Base-by-base conservation (phyloP, 2,797 vertebrate species). In the Sphaeramia orbicularis region DNA sequence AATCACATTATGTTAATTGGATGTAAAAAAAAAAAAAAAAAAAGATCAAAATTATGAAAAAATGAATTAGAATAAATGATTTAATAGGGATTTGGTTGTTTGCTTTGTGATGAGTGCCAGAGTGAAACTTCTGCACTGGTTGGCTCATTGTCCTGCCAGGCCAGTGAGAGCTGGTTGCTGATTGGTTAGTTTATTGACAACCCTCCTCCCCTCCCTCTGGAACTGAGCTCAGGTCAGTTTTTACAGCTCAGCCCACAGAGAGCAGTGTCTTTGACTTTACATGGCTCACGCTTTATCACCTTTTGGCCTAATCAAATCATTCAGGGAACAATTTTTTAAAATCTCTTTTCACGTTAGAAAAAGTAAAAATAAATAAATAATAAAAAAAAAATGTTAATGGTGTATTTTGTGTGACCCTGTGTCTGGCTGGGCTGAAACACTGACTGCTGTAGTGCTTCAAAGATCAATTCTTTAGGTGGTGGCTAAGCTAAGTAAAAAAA, bases 191-290 rank as follows among this genome's bases (percentile, higher is more conserved):
- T 79, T 44, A 55, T 86, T 32, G 53, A 65, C 87, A 78, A n/a
- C 84, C 62, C 66, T 80, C 62, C 78, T 78, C 84, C 65, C 66
- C 86, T 49, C 86, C 71, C 77, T 89, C 84, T 92, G 89, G 89
- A 91, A 81, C 88, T 90, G 88, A 91, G 86, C 90, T 90, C 81
- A 71, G 78, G 78, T 88, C 86, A 84, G 81, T 88, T 84, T 87
- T 92, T 84, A 43, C 84, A 86, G 84, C 76, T 30, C 83, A 86
- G 88, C 81, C 78, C 51, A 24, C 65, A 72, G 76, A 83, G 83
- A 84, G 60, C 53, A 12, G 53, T 19, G 18, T 10, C 32, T 10
- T 18, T 2, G 37, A 16, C 37, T 67, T 72, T 13, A 41, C 36
- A 44, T 61, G 3, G n/a, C n/a, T n/a, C n/a, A n/a, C n/a, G n/a